Base-by-base conservation (phyloP, 2,888 invertebrate species). In the Nymphalis polychloros region DNA sequence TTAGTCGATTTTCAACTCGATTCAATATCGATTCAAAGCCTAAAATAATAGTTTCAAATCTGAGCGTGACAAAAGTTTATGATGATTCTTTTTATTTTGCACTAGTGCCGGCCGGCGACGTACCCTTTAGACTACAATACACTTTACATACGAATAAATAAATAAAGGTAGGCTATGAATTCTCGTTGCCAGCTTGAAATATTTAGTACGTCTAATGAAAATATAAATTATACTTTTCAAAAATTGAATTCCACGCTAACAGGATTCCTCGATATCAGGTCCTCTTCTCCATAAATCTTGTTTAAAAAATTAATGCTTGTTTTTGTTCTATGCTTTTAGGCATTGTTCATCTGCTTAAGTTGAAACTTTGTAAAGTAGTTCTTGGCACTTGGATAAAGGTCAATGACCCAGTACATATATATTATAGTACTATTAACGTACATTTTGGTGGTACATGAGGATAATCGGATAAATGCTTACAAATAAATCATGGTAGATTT, bases 1-100 rank as follows among this genome's bases (percentile, higher is more conserved):
- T 81, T 81, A 76, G 75, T 82, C 71, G 76, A 72, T 71, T 75
- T 73, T 63, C 66, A 62, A 63, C 67, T 64, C 70, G 69, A 72
- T 72, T 71, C 71, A 64, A 72, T 76, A 73, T 70, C 64, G 59
- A 69, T 69, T 71, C 70, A 66, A 59, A 59, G 50, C 59, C 19
- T 52, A 47, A 52, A n/a, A 35, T n/a, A 41, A 59, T 41, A 59
- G 50, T 64, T 63, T 47, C 59, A 59, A 67, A 67, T 59, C 47
- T 60, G 60, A 64, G 64, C 68, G 67, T 64, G 60, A 64, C 68
- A 53, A 52, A 68, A 60, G 57, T 60, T 64, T 68, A 52, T 68
- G 59, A 61, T 31, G 52, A 48, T 52, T 57, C 62, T 69, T 72
- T 72, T 69, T 69, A 57, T 66, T 63, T 50, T 49, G 61, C 61